Conservation (phyloP, 2,113 vertebrate genomes). For the Leucosticte australis region DNA sequence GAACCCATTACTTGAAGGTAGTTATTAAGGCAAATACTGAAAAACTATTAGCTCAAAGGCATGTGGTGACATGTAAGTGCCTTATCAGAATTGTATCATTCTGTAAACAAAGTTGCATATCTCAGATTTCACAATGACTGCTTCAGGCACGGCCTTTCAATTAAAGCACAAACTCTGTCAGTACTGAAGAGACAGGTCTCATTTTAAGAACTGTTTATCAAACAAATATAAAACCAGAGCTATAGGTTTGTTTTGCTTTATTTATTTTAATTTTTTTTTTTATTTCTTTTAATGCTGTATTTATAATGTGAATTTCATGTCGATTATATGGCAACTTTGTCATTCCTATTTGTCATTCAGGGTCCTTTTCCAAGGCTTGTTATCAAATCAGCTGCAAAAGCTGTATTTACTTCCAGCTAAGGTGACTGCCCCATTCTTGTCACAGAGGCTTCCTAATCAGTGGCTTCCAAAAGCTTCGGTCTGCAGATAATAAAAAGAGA, state of each 20-base stretch:
- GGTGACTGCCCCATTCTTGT: background rate
- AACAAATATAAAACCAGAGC: background rate
- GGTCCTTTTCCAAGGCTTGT: background rate
- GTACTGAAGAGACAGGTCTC: background rate
- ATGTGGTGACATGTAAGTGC: background rate
- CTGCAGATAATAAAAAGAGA: background rate
- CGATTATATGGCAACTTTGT: background rate
- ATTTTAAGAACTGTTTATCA: conserved; percentile 6
- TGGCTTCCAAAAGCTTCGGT: background rate
- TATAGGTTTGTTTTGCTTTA: background rate
- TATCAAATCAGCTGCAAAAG: conserved; percentile 4
- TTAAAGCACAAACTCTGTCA: background rate
- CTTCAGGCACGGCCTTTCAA: background rate
- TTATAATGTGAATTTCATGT: background rate
- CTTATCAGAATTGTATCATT: background rate
- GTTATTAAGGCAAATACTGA: conserved; percentile 23
- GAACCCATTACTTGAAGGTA: background rate
- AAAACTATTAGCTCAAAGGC: conserved; percentile 38
- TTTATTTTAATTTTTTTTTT: background rate
- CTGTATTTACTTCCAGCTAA: background rate
- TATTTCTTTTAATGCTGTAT: background rate
- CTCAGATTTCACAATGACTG: conserved; percentile 19
- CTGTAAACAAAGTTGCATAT: conserved; percentile 2
- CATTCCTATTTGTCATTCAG: background rate
- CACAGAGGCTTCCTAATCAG: background rate